Evolutionary conservation across 37 sponge, comb jelly and placozoan genomes (phyloP).

Genomic region (Chondrosia reniformis): DNA sequence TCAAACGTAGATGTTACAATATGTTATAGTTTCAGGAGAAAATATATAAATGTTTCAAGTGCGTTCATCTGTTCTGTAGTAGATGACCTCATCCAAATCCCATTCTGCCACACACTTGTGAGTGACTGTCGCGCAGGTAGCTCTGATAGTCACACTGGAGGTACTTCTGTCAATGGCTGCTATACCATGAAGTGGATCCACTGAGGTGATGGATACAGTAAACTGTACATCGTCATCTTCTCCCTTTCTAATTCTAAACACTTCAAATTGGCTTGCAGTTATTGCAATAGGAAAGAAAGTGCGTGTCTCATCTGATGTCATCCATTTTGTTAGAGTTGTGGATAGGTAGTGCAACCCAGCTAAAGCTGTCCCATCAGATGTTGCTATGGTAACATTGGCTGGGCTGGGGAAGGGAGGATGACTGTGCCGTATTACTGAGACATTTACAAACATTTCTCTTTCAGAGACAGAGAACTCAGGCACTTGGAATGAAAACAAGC

Average conservation of each 20-base stretch:
- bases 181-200: slow-evolving; percentile 60
- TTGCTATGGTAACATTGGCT: slow-evolving; percentile 59
- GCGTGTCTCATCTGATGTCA: slow-evolving; percentile 33
- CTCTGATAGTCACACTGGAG: slow-evolving; percentile 71
- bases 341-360: slow-evolving; percentile 58
- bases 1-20: too few species aligned
- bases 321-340: slow-evolving; percentile 38
- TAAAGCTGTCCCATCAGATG: slow-evolving; percentile 64
- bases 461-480: slow-evolving; percentile 78
- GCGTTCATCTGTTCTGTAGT: slow-evolving; percentile 68
- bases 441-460: slow-evolving; percentile 47
- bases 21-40: too few species aligned
- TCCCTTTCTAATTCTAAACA: slow-evolving; percentile 63
- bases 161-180: slow-evolving; percentile 15
- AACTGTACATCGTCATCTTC: slow-evolving; percentile 66
- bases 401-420: slow-evolving; percentile 65
- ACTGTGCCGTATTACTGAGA: slow-evolving; percentile 65
- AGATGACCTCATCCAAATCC: slow-evolving; percentile 47
- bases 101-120: slow-evolving; percentile 82
- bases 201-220: slow-evolving; percentile 44
- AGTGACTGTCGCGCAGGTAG: slow-evolving; percentile 69
- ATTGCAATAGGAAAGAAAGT: slow-evolving; percentile 52
- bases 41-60: too few species aligned
- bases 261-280: slow-evolving; percentile 48
- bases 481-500: slow-evolving; percentile 59